Conservation (phyloP, 1,140 invertebrate species). For the Caenorhabditis remanei region DNA sequence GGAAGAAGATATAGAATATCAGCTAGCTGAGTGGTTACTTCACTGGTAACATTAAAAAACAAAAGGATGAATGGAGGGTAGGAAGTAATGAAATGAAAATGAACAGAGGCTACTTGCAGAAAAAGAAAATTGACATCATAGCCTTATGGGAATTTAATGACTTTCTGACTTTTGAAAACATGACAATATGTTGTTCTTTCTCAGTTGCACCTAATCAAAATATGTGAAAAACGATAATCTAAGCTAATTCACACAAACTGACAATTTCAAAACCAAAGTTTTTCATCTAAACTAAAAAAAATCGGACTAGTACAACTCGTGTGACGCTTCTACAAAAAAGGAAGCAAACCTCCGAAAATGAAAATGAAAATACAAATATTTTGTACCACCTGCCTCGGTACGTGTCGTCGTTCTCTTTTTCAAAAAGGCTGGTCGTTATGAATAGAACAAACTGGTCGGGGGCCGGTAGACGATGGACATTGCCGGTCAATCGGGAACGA, state of each 20-base stretch:
- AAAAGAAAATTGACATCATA: too few relatives aligned
- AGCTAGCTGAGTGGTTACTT: background rate
- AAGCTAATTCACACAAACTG: too few relatives aligned
- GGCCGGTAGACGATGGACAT: conserved; percentile 28
- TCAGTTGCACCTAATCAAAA: too few relatives aligned
- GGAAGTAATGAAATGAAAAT: background rate
- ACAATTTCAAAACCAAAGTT: too few relatives aligned
- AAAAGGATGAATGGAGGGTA: background rate
- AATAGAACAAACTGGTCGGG: conserved; percentile 45
- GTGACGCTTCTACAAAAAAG: background rate
- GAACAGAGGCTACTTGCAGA: background rate
- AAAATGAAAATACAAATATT: conserved; percentile 43
- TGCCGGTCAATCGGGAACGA: conserved; percentile 44
- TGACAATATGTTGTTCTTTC: too few relatives aligned
- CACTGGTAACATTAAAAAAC: background rate
- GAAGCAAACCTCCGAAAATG: background rate
- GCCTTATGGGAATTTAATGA: too few relatives aligned
- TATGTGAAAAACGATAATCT: too few relatives aligned
- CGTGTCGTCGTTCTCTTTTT: conserved; percentile 21
- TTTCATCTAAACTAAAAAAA: background rate
- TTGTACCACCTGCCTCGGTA: background rate
- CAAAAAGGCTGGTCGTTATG: conserved; percentile 38
- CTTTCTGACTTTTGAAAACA: too few relatives aligned
- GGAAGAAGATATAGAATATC: conserved; percentile 33
- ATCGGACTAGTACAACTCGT: background rate